phyloP scores from a whole-genome alignment of 1,140 invertebrate genomes.

The Lethocerus indicus region DNA sequence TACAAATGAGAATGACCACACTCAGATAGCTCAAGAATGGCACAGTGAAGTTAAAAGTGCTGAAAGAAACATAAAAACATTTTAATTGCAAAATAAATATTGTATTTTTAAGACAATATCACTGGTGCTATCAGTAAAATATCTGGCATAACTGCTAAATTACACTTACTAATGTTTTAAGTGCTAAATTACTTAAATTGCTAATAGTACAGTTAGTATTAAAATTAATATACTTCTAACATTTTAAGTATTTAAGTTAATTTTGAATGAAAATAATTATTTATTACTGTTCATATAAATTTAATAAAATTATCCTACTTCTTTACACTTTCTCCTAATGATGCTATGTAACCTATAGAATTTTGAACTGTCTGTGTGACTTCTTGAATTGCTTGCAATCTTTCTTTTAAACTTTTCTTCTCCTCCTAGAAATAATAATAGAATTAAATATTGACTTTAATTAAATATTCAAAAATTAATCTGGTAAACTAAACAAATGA shows the following conservation, averaged over 20 bases:
- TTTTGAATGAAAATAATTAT: background rate
- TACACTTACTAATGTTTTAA: background rate
- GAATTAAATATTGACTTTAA: background rate
- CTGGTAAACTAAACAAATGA: background rate
- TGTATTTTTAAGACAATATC: background rate
- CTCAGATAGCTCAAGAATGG: constrained; percentile 91
- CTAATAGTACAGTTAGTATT: background rate
- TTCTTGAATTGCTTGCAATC: constrained; percentile 87
- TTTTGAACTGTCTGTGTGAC: constrained; percentile 89
- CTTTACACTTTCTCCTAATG: constrained; percentile 79
- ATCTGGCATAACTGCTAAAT: no score
- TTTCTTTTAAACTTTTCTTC: constrained; percentile 87
- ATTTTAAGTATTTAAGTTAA: background rate
- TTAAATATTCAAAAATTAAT: background rate
- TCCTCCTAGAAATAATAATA: constrained; percentile 51
- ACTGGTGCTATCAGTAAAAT: background rate
- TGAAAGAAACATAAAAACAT: constrained; percentile 29
- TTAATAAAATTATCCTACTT: constrained; percentile 45
- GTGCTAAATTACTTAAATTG: background rate
- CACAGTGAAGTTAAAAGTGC: constrained; percentile 92
- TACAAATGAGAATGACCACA: constrained; percentile 53
- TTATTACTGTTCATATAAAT: background rate
- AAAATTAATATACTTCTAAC: background rate
- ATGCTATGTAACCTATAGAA: constrained; percentile 81
- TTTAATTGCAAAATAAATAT: background rate